phyloP scores from a whole-genome alignment of 2,113 vertebrate species.

The Verasper variegatus region DNA sequence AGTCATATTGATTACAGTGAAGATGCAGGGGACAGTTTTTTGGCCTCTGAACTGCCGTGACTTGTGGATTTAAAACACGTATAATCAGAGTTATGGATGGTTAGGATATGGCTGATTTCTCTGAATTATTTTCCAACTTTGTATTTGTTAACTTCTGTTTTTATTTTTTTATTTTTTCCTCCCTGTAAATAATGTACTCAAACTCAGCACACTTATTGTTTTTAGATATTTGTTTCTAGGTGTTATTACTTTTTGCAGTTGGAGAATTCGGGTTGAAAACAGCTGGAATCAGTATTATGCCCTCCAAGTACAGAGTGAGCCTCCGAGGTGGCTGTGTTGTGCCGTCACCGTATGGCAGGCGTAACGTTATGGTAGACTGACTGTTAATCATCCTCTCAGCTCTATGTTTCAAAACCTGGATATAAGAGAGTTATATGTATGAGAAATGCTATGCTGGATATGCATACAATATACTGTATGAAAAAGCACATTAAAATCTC shows the following conservation, averaged over 20 bases:
- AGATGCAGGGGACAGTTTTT: conserved; percentile 70
- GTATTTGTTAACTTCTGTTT: conserved; percentile 71
- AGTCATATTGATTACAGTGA: conserved; percentile 66
- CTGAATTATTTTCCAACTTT: conserved; percentile 69
- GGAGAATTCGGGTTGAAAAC: conserved; percentile 59
- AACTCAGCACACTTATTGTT: conserved; percentile 70
- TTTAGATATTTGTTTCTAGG: conserved; percentile 72
- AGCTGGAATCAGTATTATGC: conserved; percentile 58
- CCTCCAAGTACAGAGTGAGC: conserved; percentile 48
- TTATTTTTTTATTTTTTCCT: conserved; percentile 42
- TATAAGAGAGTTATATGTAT: conserved; percentile 81
- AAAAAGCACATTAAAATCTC: conserved; percentile 83
- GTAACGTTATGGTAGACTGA: conserved; percentile 76
- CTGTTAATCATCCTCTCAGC: conserved; percentile 77
- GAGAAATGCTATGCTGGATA: conserved; percentile 81
- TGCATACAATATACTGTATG: conserved; percentile 83
- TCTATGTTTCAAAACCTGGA: conserved; percentile 69
- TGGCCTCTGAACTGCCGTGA: conserved; percentile 72
- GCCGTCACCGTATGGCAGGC: conserved; percentile 62
- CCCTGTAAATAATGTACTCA: conserved; percentile 80
- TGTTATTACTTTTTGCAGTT: conserved; percentile 71
- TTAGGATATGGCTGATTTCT: conserved; percentile 59
- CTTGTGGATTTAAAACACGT: conserved; percentile 74
- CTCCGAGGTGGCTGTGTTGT: conserved; percentile 47
- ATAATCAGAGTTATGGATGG: conserved; percentile 68